These are phyloP conservation scores for Aphelinus atriplicis DNA, from an alignment of 1,140 invertebrate species.

Conservation along the genomic window DNA sequence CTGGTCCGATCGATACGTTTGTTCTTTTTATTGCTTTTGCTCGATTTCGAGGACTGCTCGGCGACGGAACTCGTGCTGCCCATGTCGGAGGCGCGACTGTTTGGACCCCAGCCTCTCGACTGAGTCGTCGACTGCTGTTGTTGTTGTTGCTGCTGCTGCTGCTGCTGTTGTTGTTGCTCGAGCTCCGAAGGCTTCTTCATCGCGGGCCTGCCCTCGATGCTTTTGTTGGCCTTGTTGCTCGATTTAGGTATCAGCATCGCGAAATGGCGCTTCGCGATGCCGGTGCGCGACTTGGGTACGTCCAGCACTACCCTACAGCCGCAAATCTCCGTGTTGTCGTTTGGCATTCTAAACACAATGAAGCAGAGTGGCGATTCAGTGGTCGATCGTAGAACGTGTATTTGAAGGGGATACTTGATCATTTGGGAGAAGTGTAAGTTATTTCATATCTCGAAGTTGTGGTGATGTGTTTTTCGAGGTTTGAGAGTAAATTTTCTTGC, in stretches of 20 bases:
- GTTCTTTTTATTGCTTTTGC: conserved; percentile 43
- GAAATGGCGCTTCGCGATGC: conserved; percentile 48
- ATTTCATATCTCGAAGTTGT: too few species aligned
- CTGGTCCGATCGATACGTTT: conserved; percentile 55
- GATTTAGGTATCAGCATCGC: conserved; percentile 53
- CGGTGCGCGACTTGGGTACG: conserved; percentile 50
- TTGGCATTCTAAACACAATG: conserved; percentile 53
- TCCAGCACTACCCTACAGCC: conserved; percentile 54
- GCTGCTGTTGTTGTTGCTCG: not conserved
- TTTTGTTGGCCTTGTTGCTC: conserved; percentile 43
- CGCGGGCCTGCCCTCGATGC: conserved; percentile 25
- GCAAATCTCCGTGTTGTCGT: conserved; percentile 55
- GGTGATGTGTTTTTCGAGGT: too few species aligned
- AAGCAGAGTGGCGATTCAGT: too few species aligned
- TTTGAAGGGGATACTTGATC: too few species aligned
- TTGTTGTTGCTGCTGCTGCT: not conserved
- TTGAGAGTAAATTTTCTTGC: too few species aligned
- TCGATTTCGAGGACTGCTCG: conserved; percentile 46
- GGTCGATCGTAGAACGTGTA: too few species aligned
- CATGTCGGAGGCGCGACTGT: conserved; percentile 43
- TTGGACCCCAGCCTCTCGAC: conserved; percentile 22
- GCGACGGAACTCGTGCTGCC: conserved; percentile 54
- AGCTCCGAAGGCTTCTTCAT: not conserved
- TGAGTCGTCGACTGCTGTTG: not conserved
- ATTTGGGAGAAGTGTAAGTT: too few species aligned